A percentile compares a stretch with the other conserved stretches of the same genome.
Conservation (phyloP, 2,113 vertebrate genomes). For the Corvus moneduloides region DNA sequence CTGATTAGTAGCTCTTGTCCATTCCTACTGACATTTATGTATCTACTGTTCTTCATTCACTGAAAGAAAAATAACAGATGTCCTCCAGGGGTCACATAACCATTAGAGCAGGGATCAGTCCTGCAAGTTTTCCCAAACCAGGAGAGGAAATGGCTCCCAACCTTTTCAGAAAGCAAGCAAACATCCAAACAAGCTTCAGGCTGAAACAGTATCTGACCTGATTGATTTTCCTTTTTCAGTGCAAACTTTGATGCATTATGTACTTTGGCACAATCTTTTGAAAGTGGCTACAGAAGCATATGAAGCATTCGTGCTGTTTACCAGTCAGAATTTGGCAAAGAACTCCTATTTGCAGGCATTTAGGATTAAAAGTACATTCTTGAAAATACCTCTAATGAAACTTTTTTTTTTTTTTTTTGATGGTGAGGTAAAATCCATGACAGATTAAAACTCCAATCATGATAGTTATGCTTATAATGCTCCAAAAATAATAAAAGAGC, state of each 20-base stretch:
- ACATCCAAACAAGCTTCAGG: conserved; percentile 36
- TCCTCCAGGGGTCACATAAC: not conserved
- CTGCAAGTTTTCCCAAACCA: conserved; percentile 7
- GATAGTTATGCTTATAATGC: not conserved
- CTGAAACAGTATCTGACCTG: conserved; percentile 42
- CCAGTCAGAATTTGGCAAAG: conserved; percentile 22
- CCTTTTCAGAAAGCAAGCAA: conserved; percentile 18
- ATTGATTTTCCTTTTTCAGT: conserved; percentile 27
- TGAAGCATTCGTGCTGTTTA: conserved; percentile 45
- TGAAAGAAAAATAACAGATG: not conserved
- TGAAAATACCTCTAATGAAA: not conserved
- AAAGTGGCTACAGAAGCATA: conserved; percentile 41
- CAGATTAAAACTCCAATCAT: not conserved
- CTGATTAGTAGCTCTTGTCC: not conserved
- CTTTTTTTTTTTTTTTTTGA: not conserved
- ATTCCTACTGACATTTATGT: not conserved
- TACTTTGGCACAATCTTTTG: conserved; percentile 40
- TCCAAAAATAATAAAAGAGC: not conserved
- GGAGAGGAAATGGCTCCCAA: not conserved
- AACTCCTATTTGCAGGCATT: conserved; percentile 28
- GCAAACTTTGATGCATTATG: conserved; percentile 53
- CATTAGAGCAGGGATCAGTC: not conserved
- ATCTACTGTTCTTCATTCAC: not conserved
- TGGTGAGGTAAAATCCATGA: not conserved
- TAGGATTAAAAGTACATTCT: conserved; percentile 26